Evolutionary conservation across 2,888 invertebrate species (phyloP).

Genomic region (Eupithecia inturbata): DNA sequence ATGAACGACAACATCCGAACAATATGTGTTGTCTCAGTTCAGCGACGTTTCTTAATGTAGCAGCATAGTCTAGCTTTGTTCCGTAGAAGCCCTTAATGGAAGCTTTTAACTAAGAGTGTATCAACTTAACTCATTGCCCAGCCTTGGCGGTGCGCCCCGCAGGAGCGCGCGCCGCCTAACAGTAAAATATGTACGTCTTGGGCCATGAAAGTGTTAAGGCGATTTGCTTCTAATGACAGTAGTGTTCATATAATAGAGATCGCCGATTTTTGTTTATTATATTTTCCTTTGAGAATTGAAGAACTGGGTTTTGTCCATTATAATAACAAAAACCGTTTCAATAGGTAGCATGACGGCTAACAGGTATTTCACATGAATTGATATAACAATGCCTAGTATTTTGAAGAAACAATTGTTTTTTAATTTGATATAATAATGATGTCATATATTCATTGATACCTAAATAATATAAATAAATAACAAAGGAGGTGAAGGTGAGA

Average conservation of each 20-base stretch:
- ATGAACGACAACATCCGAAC: conserved; percentile 35
- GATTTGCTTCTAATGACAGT: not conserved
- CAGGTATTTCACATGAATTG: conserved; percentile 11
- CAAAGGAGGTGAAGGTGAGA: not conserved
- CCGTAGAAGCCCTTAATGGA: conserved; percentile 29
- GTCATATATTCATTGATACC: not conserved
- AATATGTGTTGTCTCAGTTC: conserved; percentile 42
- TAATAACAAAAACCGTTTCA: conserved; percentile 7
- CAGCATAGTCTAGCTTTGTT: conserved; percentile 21
- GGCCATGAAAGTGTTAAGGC: not conserved
- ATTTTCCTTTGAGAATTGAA: conserved; percentile 3
- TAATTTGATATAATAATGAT: not conserved
- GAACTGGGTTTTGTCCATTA: conserved; percentile 8
- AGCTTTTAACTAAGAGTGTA: conserved; percentile 37
- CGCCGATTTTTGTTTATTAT: conserved; percentile 1
- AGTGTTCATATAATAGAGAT: conserved; percentile 20
- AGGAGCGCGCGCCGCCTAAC: no score
- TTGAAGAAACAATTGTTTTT: conserved; percentile 10
- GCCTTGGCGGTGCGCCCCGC: no score
- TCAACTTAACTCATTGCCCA: not conserved
- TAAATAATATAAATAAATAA: not conserved
- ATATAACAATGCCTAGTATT: conserved; percentile 2
- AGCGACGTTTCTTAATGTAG: conserved; percentile 35
- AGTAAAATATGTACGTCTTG: no score
- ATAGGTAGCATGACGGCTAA: conserved; percentile 4